Evolutionary conservation across 2,888 invertebrate genomes (phyloP).

Genomic region (Chymomyza procnemis): DNA sequence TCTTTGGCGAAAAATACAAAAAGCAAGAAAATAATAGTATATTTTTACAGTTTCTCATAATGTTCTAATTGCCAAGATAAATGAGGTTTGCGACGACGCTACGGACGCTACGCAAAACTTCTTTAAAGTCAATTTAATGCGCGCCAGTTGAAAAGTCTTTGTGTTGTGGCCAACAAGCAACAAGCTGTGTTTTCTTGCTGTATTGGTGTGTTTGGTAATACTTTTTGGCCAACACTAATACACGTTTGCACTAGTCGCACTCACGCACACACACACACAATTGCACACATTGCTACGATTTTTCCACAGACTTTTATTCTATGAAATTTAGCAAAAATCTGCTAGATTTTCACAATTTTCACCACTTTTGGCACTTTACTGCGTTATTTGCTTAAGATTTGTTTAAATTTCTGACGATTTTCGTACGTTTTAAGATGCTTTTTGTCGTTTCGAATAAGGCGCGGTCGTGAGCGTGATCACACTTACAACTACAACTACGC

Average conservation of each 20-base stretch:
- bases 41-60: slow-evolving; percentile 19
- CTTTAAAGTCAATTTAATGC: background rate
- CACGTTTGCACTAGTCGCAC: slow-evolving; percentile 68
- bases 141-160: background rate
- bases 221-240: slow-evolving; percentile 60
- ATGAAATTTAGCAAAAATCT: slow-evolving; percentile 10
- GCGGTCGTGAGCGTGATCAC: slow-evolving; percentile 58
- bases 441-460: slow-evolving; percentile 59
- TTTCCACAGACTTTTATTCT: slow-evolving; percentile 9
- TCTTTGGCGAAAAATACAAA: background rate
- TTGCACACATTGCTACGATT: slow-evolving; percentile 17
- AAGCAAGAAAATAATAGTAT: too few species aligned
- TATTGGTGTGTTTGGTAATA: slow-evolving; percentile 64
- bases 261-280: slow-evolving; percentile 40
- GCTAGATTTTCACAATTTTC: slow-evolving; percentile 9
- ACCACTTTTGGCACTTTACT: slow-evolving; percentile 37
- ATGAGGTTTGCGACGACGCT: background rate
- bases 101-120: background rate
- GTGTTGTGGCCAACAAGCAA: background rate
- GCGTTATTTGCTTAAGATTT: slow-evolving; percentile 7
- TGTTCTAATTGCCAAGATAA: slow-evolving; percentile 46
- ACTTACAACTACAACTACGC: slow-evolving; percentile 31
- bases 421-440: slow-evolving; percentile 37
- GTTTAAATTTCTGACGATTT: slow-evolving; percentile 19
- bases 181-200: background rate